phyloP scores from a whole-genome alignment of 2,888 invertebrate genomes.

The Oxystoma pomonae region DNA sequence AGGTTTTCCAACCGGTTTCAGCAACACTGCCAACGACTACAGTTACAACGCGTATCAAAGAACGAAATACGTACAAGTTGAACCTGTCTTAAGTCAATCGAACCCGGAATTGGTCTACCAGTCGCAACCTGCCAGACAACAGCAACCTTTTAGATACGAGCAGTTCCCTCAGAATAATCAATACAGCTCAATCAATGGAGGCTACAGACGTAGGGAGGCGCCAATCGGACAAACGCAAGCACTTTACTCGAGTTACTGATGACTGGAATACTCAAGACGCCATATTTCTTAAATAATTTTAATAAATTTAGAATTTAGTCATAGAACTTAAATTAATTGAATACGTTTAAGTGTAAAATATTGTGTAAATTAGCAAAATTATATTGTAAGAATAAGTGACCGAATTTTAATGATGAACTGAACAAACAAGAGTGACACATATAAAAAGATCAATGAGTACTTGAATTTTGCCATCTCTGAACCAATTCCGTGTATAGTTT shows the following conservation, averaged over 20 bases:
- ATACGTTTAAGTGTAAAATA: too few species aligned
- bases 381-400: too few species aligned
- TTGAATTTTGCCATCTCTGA: too few species aligned
- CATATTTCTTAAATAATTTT: constrained; percentile 19
- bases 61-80: constrained; percentile 19
- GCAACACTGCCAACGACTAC: constrained; percentile 38
- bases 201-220: constrained; percentile 7
- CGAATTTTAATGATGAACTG: too few species aligned
- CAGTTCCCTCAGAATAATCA: constrained; percentile 13
- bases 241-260: constrained; percentile 19
- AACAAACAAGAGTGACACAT: too few species aligned
- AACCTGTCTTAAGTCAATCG: constrained; percentile 16
- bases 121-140: constrained; percentile 16
- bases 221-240: constrained; percentile 20
- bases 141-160: constrained; percentile 14
- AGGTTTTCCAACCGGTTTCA: constrained; percentile 57
- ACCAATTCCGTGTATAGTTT: too few species aligned
- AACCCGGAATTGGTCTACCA: constrained; percentile 14
- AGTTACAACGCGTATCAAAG: constrained; percentile 15
- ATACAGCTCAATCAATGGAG: constrained; percentile 13
- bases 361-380: too few species aligned
- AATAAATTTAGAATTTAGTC: constrained; percentile 12
- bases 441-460: too few species aligned
- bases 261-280: constrained; percentile 21
- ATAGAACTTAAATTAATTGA: too few species aligned